Conservation (phyloP, 1,140 invertebrate species). For the Mizuhopecten yessoensis region DNA sequence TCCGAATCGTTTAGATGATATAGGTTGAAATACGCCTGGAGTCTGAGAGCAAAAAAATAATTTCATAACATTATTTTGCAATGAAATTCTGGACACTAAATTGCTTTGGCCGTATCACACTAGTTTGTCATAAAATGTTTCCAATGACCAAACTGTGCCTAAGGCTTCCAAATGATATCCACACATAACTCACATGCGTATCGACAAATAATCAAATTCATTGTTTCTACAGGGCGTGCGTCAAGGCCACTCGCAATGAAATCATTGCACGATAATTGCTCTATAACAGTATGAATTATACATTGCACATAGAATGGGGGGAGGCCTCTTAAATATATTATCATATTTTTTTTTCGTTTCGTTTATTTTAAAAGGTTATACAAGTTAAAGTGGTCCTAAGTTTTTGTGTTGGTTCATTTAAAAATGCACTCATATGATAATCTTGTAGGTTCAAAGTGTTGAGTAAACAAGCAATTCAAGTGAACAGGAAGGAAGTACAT, state of each 20-base stretch:
- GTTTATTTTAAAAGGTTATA: not conserved
- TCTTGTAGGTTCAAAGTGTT: too few species aligned
- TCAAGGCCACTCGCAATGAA: not conserved
- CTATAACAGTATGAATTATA: not conserved
- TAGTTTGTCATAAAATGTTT: not conserved
- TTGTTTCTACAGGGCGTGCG: not conserved
- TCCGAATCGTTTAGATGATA: too few species aligned
- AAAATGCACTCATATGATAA: not conserved
- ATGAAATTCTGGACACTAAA: not conserved
- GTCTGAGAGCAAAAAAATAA: not conserved
- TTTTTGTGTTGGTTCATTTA: not conserved
- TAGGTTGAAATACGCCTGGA: not conserved
- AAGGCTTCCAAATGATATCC: not conserved
- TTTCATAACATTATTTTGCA: not conserved
- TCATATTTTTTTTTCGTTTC: not conserved
- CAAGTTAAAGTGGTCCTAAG: not conserved
- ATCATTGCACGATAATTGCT: not conserved
- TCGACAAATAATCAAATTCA: not conserved
- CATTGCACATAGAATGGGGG: too few species aligned
- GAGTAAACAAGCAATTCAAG: too few species aligned
- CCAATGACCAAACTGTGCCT: not conserved
- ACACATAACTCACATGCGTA: not conserved
- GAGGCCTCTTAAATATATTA: too few species aligned
- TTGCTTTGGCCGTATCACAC: not conserved
- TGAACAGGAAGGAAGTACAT: too few species aligned